Percentiles rank a stretch among this genome's conserved stretches.
Conservation (phyloP, 2,888 invertebrate species). For the Aleiodes leptofemur region DNA sequence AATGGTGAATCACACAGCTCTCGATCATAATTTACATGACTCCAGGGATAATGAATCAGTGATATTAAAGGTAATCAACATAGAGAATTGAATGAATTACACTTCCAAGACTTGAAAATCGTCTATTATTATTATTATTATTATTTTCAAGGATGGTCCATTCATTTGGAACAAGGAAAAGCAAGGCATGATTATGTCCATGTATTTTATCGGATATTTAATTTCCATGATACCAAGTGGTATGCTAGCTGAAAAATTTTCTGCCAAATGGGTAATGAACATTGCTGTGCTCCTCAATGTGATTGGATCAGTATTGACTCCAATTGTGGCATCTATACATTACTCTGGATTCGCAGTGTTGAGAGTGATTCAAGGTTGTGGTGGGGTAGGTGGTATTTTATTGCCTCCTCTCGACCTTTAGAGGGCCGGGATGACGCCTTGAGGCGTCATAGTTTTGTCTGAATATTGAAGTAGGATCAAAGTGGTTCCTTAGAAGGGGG, state of each 20-base stretch:
- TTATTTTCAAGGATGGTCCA: conserved; percentile 80
- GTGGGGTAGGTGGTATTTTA: conserved; percentile 78
- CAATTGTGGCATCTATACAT: conserved; percentile 83
- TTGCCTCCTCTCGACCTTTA: too few species aligned
- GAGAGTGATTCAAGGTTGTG: conserved; percentile 86
- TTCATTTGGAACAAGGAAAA: conserved; percentile 84
- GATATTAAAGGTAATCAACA: neutral
- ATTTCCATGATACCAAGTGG: conserved; percentile 86
- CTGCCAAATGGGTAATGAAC: conserved; percentile 93
- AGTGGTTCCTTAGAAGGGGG: too few species aligned
- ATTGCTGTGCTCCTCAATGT: conserved; percentile 87
- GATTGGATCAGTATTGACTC: conserved; percentile 85
- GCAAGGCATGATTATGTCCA: conserved; percentile 87
- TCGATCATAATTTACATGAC: conserved; percentile 61
- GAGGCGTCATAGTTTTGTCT: too few species aligned
- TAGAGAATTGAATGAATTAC: too few species aligned
- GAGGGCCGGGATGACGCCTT: too few species aligned
- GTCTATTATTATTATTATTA: too few species aligned
- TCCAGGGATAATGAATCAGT: neutral
- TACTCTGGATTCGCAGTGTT: conserved; percentile 82
- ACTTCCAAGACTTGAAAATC: neutral
- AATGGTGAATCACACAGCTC: conserved; percentile 86
- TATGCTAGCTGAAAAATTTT: conserved; percentile 86
- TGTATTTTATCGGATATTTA: conserved; percentile 93
- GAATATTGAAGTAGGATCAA: too few species aligned